Evolutionary conservation across 2,797 vertebrate genomes (phyloP).

Genomic region (Eulemur mongoz): DNA sequence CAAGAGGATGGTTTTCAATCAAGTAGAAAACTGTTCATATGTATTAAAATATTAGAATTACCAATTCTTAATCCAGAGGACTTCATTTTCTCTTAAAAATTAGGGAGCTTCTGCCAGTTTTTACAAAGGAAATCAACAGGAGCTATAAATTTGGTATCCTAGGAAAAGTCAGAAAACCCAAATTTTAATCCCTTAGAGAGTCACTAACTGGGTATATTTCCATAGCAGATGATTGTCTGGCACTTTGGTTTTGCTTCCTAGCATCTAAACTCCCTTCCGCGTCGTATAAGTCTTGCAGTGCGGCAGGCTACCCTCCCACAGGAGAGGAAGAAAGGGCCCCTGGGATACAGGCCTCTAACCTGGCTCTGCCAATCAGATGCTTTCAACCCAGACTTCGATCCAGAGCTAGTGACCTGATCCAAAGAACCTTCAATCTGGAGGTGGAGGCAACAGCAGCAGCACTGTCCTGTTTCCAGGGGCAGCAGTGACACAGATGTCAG

Average conservation of each 20-base stretch:
- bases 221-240: not conserved
- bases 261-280: not conserved
- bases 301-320: not conserved
- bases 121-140: conserved; percentile 16
- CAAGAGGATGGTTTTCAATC: not conserved
- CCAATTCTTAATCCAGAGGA: not conserved
- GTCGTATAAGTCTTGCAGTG: not conserved
- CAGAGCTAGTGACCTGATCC: too few relatives aligned
- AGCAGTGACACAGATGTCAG: not conserved
- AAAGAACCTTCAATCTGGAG: not conserved
- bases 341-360: not conserved
- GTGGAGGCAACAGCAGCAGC: not conserved
- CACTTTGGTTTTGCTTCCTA: not conserved
- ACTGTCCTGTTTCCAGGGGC: not conserved
- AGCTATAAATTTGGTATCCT: not conserved
- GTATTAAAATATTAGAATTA: conserved; percentile 24
- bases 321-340: not conserved
- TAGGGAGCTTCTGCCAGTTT: not conserved
- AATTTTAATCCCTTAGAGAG: not conserved
- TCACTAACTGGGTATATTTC: not conserved
- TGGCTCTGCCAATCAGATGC: not conserved
- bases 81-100: conserved; percentile 36
- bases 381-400: not conserved
- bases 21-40: not conserved
- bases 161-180: not conserved